phyloP scores from a whole-genome alignment of 2,797 vertebrate genomes.

The Dipus sagitta region DNA sequence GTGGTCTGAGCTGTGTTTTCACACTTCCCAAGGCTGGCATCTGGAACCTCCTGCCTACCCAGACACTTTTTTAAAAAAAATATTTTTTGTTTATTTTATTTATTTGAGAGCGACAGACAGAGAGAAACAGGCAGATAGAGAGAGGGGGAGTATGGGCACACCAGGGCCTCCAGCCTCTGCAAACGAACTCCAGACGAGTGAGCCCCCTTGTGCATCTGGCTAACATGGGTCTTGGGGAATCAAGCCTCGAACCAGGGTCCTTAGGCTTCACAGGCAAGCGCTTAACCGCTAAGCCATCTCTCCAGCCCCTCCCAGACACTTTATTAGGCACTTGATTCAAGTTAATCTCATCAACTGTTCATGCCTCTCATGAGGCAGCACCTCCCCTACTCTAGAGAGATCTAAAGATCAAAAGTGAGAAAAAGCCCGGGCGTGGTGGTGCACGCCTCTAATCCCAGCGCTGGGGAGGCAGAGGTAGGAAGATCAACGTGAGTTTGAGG shows the following conservation, averaged over 20 bases:
- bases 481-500: too few relatives aligned
- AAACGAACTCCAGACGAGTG: too few relatives aligned
- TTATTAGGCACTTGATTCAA: neutral
- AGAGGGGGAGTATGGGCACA: too few relatives aligned
- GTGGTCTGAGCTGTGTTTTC: neutral
- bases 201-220: too few relatives aligned
- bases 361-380: neutral
- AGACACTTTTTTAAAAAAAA: neutral
- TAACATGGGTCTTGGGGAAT: too few relatives aligned
- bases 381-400: neutral
- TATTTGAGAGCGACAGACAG: too few relatives aligned
- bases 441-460: neutral
- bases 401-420: neutral
- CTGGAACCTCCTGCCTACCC: neutral
- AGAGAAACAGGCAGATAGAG: too few relatives aligned
- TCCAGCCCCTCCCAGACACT: neutral
- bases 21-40: neutral
- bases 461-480: neutral
- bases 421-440: neutral
- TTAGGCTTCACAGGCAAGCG: too few relatives aligned
- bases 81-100: too few relatives aligned
- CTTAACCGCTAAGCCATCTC: too few relatives aligned
- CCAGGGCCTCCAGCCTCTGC: too few relatives aligned
- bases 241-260: too few relatives aligned
- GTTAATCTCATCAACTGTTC: neutral